Base-by-base conservation (phyloP, 2,888 invertebrate genomes). In the Arge pagana region DNA sequence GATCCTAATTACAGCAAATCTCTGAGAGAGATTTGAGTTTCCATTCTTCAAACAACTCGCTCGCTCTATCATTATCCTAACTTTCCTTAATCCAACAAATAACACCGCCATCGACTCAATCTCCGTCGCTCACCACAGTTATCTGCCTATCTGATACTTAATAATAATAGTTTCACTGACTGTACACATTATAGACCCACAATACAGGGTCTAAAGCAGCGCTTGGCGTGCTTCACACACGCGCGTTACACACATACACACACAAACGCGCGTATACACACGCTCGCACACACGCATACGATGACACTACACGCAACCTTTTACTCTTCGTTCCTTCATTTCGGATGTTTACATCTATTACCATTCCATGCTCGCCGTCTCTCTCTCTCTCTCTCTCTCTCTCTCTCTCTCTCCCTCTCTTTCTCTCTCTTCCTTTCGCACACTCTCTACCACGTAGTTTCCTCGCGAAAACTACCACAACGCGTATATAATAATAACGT, bases 131-230 rank as follows among this genome's bases (percentile, higher is more conserved):
- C 45, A 24, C 35, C 45, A 57, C 56, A n/a, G n/a, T n/a, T n/a
- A 56, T 54, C 58, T 67, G 68, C 64, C 71, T n/a, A n/a, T n/a
- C n/a, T 69, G 71, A 74, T 69, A 68, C 74, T 74, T 76, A 76
- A 73, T 75, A 74, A 72, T 75, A 76, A 75, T 76, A 76, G 72
- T 74, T 75, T 76, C 71, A 74, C 74, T 72, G 76, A 76, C 76
- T 76, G 75, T 76, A 76, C 75, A 76, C 72, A 69, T 76, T 75
- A 76, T 72, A 74, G 76, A 75, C 76, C 76, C 75, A 75, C 75
- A 72, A 76, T 74, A 73, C 70, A 68, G 71, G 72, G 74, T 75
- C 75, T 74, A 68, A 65, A n/a, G 58, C 62, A 60, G 68, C 73
- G 70, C 72, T 67, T 66, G 61, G 67, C 72, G 70, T 70, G 63